Evolutionary conservation across 1,140 invertebrate genomes (phyloP).

Genomic region (Luehdorfia chinensis): DNA sequence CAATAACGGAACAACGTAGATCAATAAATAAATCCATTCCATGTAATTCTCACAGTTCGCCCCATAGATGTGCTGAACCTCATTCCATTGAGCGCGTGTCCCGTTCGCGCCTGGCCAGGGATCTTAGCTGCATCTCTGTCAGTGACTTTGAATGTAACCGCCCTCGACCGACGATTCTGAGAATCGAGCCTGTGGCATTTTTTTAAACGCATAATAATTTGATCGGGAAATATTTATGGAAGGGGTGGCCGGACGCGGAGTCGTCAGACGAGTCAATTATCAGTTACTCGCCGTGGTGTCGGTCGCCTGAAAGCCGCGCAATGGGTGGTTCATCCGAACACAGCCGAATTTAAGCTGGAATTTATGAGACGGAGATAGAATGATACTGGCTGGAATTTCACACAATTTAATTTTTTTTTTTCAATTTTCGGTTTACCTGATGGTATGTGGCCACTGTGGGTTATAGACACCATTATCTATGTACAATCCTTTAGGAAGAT

Average conservation of each 20-base stretch:
- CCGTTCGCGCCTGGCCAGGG: conserved; percentile 23
- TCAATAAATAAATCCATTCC: conserved; percentile 74
- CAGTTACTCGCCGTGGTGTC: conserved; percentile 41
- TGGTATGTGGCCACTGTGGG: neutral
- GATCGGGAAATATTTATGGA: conserved; percentile 76
- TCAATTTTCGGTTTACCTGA: neutral
- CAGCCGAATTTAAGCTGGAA: conserved; percentile 51
- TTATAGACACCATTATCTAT: too few relatives aligned
- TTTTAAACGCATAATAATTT: conserved; percentile 74
- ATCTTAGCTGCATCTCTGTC: conserved; percentile 33
- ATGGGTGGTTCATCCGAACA: conserved; percentile 59
- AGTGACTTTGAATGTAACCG: conserved; percentile 62
- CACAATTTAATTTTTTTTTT: conserved; percentile 30
- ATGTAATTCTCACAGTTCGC: conserved; percentile 70
- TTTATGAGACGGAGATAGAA: conserved; percentile 60
- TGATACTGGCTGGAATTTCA: conserved; percentile 52
- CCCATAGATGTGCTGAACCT: conserved; percentile 52
- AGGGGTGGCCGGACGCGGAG: conserved; percentile 64
- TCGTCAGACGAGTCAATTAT: conserved; percentile 72
- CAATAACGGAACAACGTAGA: conserved; percentile 63
- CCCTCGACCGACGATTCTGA: conserved; percentile 56
- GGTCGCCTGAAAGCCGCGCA: conserved; percentile 57
- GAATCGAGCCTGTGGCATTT: conserved; percentile 69
- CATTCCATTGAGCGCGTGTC: conserved; percentile 61
- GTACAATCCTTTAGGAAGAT: too few relatives aligned